Percentiles rank a stretch among this genome's conserved stretches.
Evolutionary conservation across 2,113 vertebrate genomes (phyloP).

Genomic region (Proteles cristata): DNA sequence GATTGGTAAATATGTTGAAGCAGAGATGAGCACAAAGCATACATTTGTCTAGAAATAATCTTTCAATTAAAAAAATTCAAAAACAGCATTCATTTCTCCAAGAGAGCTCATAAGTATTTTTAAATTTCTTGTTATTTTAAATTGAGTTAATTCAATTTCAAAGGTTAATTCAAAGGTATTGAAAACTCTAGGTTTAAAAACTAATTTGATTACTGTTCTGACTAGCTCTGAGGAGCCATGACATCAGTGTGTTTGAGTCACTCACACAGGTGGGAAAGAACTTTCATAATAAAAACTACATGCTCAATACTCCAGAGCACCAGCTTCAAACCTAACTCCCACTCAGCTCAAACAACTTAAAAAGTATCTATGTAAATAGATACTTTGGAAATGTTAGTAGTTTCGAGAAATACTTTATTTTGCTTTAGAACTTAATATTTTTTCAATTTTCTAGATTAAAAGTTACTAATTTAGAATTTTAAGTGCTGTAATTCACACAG

Average conservation of each 20-base stretch:
- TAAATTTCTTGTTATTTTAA: conserved; percentile 40
- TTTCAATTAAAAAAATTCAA: conserved; percentile 43
- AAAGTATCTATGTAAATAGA: not conserved
- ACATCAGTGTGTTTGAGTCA: not conserved
- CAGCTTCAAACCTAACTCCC: not conserved
- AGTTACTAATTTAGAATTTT: conserved; percentile 1
- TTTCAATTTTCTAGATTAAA: conserved; percentile 52
- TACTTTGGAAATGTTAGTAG: conserved; percentile 30
- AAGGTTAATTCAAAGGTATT: conserved; percentile 35
- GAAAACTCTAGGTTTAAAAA: conserved; percentile 19
- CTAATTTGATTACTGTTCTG: not conserved
- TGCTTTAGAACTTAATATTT: not conserved
- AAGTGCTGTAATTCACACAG: conserved; percentile 16
- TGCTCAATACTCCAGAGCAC: not conserved
- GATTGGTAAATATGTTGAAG: not conserved
- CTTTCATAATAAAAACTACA: not conserved
- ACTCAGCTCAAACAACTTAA: not conserved
- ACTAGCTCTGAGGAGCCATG: not conserved
- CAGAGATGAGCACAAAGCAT: conserved; percentile 30
- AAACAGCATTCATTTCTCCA: conserved; percentile 37
- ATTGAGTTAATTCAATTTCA: conserved; percentile 44
- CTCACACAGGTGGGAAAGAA: not conserved
- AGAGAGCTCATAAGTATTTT: not conserved
- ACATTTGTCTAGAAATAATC: conserved; percentile 44
- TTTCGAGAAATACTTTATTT: conserved; percentile 52